phyloP scores from a whole-genome alignment of 2,797 vertebrate species.

The Adrianichthys oophorus region DNA sequence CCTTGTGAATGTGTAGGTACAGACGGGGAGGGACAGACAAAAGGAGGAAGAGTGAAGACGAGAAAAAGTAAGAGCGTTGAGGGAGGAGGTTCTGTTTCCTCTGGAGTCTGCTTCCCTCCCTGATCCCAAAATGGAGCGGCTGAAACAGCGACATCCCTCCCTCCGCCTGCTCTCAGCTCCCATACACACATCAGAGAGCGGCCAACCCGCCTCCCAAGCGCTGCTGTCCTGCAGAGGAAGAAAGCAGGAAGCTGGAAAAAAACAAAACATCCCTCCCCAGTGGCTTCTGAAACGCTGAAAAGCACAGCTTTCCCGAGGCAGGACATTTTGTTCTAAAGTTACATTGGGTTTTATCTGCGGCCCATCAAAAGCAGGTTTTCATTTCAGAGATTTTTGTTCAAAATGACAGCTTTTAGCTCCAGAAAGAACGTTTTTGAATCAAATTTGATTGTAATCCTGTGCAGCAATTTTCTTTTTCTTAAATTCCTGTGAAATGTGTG shows the following conservation, averaged over 20 bases:
- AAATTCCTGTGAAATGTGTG: no score
- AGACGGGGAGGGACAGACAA: constrained; percentile 49
- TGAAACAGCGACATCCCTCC: constrained; percentile 46
- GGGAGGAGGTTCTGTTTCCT: constrained; percentile 66
- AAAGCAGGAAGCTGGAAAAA: constrained; percentile 37
- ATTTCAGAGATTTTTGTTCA: no score
- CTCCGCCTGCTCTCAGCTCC: constrained; percentile 14
- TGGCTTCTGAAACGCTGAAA: constrained; percentile 55
- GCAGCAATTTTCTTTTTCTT: no score
- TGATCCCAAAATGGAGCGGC: constrained; percentile 67
- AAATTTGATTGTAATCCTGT: no score
- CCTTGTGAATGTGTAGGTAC: constrained; percentile 34
- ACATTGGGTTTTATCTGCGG: constrained; percentile 13
- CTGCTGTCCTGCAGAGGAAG: constrained; percentile 40
- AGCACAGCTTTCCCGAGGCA: constrained; percentile 35
- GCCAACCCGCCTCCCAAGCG: constrained; percentile 43
- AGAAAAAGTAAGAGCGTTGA: constrained; percentile 59
- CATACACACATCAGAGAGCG: constrained; percentile 53
- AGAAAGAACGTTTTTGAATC: no score
- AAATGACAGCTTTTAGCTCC: no score
- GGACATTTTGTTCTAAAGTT: constrained; percentile 52
- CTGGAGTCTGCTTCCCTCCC: constrained; percentile 68
- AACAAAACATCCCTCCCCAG: constrained; percentile 45
- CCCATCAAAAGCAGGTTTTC: background rate
- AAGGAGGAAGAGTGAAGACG: constrained; percentile 63